These are phyloP conservation scores for Lymantria monacha DNA, from an alignment of 2,888 invertebrate genomes.

Conservation along the genomic window DNA sequence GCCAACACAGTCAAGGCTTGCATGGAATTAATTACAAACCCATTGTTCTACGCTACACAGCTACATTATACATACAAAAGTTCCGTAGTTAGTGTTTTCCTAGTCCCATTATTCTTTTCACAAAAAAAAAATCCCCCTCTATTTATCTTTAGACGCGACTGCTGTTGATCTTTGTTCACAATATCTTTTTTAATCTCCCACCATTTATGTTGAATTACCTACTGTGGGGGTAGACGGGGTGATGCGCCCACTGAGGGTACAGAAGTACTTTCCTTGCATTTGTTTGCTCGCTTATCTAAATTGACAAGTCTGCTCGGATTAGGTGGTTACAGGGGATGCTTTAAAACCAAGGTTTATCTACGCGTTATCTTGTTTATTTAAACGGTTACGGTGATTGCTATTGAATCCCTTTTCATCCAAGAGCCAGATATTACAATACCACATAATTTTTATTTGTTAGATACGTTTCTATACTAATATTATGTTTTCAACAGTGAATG, in stretches of 20 bases:
- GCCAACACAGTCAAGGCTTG: too few relatives aligned
- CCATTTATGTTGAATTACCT: slow-evolving; percentile 33
- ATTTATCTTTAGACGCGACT: slow-evolving; percentile 27
- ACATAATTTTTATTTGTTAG: too few relatives aligned
- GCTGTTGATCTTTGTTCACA: slow-evolving; percentile 33
- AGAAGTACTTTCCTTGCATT: slow-evolving; percentile 14
- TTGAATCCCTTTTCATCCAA: too few relatives aligned
- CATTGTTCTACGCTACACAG: neutral
- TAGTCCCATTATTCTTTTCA: slow-evolving; percentile 31
- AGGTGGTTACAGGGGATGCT: slow-evolving; percentile 11
- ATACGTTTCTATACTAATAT: too few relatives aligned
- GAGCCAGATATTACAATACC: too few relatives aligned
- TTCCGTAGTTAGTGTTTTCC: neutral
- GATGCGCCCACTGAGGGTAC: slow-evolving; percentile 10
- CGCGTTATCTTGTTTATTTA: slow-evolving; percentile 7
- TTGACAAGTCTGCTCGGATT: slow-evolving; percentile 20
- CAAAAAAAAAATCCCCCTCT: slow-evolving; percentile 17
- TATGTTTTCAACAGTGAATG: too few relatives aligned
- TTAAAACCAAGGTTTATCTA: slow-evolving; percentile 1
- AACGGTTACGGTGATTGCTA: neutral
- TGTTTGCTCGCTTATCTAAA: slow-evolving; percentile 31
- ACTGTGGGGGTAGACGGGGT: slow-evolving; percentile 17
- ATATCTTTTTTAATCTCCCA: slow-evolving; percentile 42
- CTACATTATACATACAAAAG: neutral
- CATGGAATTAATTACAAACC: neutral